Conservation (phyloP, 30 jellyfish, hydroid and myxozoan species). For the Rhopilema esculentum region DNA sequence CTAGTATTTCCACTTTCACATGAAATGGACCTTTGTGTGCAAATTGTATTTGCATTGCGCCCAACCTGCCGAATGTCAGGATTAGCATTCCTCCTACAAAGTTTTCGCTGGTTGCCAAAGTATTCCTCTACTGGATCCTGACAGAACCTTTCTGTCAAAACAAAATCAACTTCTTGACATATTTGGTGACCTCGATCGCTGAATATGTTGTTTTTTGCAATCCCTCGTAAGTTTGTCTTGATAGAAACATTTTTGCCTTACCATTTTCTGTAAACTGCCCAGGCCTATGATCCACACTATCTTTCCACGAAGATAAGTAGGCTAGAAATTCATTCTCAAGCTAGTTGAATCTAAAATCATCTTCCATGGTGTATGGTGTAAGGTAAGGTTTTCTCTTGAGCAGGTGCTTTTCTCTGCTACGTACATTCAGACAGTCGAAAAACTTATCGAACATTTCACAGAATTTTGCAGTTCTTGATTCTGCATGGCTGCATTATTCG, state of each 20-base stretch:
- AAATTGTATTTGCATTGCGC: neutral
- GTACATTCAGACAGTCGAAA: conserved; percentile 53
- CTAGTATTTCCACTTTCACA: conserved; percentile 56
- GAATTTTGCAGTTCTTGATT: conserved; percentile 37
- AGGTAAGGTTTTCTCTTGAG: conserved; percentile 22
- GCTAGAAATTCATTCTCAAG: conserved; percentile 27
- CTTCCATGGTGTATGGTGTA: conserved; percentile 3
- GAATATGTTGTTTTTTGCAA: conserved; percentile 14
- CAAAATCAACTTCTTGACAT: conserved; percentile 8
- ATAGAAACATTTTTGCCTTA: conserved; percentile 24
- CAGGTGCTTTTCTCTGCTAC: neutral
- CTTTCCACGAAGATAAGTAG: conserved; percentile 29
- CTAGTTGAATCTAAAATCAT: conserved; percentile 45
- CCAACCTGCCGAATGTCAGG: conserved; percentile 11
- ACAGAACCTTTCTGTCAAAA: conserved; percentile 20
- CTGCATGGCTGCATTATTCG: conserved; percentile 28
- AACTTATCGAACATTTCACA: conserved; percentile 57
- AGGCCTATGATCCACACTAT: conserved; percentile 23
- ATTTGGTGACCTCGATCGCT: conserved; percentile 14
- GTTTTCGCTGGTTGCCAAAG: conserved; percentile 14
- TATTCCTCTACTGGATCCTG: conserved; percentile 38
- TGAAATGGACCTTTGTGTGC: conserved; percentile 30
- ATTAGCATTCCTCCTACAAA: conserved; percentile 13
- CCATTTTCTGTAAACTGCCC: conserved; percentile 38
- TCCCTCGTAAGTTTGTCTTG: conserved; percentile 13